These are phyloP conservation scores for Hypothenemus hampei DNA, from an alignment of 1,140 invertebrate genomes.

Conservation along the genomic window DNA sequence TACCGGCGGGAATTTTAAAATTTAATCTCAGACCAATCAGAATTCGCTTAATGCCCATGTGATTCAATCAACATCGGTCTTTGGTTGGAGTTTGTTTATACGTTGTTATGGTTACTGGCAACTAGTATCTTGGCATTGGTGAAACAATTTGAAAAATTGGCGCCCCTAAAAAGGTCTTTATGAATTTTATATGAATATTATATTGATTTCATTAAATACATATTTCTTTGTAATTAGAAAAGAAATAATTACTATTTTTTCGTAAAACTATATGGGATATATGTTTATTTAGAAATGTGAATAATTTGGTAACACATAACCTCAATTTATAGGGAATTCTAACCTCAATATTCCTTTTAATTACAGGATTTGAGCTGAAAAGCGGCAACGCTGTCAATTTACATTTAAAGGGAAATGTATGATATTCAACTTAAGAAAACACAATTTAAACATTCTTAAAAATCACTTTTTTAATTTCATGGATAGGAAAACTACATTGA, in stretches of 20 bases:
- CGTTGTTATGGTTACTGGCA: slow-evolving; percentile 26
- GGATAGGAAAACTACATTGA: no score
- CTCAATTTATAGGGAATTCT: slow-evolving; percentile 8
- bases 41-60: slow-evolving; percentile 12
- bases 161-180: background rate
- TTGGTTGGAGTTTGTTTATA: slow-evolving; percentile 29
- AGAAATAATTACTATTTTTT: no score
- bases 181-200: background rate
- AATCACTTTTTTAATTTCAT: no score
- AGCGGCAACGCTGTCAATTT: slow-evolving; percentile 11
- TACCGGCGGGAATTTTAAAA: slow-evolving; percentile 33
- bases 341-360: slow-evolving; percentile 9
- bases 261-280: no score
- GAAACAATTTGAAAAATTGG: slow-evolving; percentile 7
- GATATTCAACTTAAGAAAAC: no score
- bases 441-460: no score
- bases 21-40: slow-evolving; percentile 26
- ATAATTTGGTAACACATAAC: background rate
- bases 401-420: no score
- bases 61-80: background rate
- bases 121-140: background rate
- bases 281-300: background rate
- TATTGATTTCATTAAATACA: no score
- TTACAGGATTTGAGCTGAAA: background rate
- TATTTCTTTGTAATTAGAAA: no score